phyloP scores from a whole-genome alignment of 2,888 invertebrate genomes.

The Eupithecia pulchellata region DNA sequence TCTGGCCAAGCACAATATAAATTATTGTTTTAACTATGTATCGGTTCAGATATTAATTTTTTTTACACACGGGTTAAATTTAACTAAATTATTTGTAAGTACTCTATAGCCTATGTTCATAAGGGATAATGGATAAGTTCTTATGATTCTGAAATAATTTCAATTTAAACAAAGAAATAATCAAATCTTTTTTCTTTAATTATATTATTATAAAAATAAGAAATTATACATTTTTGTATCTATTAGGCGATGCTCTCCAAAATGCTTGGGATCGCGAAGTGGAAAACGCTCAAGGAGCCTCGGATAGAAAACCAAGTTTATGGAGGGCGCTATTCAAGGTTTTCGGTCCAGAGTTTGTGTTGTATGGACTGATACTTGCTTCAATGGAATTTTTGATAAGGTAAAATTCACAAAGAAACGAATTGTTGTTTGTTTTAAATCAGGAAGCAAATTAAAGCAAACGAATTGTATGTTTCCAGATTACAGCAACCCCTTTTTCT shows the following conservation, averaged over 20 bases:
- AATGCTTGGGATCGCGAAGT: constrained; percentile 87
- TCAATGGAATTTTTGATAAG: constrained; percentile 87
- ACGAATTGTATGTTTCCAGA: constrained; percentile 62
- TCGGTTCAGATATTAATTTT: no score
- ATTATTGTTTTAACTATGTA: no score
- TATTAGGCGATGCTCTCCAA: constrained; percentile 86
- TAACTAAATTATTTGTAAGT: no score
- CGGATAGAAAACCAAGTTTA: constrained; percentile 84
- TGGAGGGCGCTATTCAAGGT: constrained; percentile 85
- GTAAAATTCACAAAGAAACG: constrained; percentile 59
- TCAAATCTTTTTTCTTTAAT: no score
- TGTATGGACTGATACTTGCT: constrained; percentile 87
- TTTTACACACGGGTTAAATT: no score
- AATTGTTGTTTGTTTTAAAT: not conserved
- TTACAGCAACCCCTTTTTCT: constrained; percentile 88
- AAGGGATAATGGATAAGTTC: no score
- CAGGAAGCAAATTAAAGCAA: not conserved
- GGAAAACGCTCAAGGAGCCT: constrained; percentile 49
- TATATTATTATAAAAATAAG: no score
- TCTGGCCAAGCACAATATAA: not conserved
- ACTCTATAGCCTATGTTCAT: no score
- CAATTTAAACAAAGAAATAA: no score
- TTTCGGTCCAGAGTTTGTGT: constrained; percentile 86
- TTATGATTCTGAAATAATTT: no score
- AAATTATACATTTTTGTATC: no score